Base-by-base conservation (phyloP, 2,113 vertebrate genomes). In the Ceyx cyanopectus region DNA sequence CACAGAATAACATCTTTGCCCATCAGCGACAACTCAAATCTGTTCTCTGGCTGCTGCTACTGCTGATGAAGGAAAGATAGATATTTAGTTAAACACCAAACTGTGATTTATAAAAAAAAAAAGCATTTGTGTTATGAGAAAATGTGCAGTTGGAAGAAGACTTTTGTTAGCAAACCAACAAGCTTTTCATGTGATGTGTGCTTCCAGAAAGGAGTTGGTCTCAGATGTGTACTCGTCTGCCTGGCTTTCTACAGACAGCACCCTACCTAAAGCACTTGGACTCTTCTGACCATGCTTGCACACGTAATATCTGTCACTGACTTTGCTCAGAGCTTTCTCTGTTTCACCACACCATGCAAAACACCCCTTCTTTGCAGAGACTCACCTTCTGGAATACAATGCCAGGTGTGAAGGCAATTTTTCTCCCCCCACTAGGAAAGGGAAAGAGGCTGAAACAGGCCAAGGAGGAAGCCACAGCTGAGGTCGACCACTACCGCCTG, bases 391-490 rank as follows among this genome's bases (percentile, higher is more conserved):
- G 12, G 50, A 34, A 41, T 34, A 30, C 19, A 57, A 40, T 30
- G 30, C 30, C 26, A 12, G 30, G 26, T 26, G 34, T 75, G 54
- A 89, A 91, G 12, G 40, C 70, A 61, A 2, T 19, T 3, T 67
- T 77, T 77, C 51, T 89, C 65, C 9, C 54, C 48, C 16, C 37
- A 22, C 93, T 50, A 98, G 98, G 98, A 94, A 98, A 98, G 81
- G 97, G 87, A 14, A 98, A 96, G 69, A 93, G 97, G n/a, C 48
- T 98, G 56, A 98, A 91, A 54, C 98, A 98, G 89, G 98, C 98
- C 13, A 98, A 98, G 86, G 98, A 98, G 70, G 98, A 98, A 93
- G 98, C 98, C 5, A 95, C 80, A 77, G 98, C 95, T 0, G 98
- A 98, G 54, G 95, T 96, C 11, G 97, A 98, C 66, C 98, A 97